Evolutionary conservation across 1,140 invertebrate species (phyloP), one percentile per base, ranked within the genome.

Genomic region (Melipona quadrifasciata): DNA sequence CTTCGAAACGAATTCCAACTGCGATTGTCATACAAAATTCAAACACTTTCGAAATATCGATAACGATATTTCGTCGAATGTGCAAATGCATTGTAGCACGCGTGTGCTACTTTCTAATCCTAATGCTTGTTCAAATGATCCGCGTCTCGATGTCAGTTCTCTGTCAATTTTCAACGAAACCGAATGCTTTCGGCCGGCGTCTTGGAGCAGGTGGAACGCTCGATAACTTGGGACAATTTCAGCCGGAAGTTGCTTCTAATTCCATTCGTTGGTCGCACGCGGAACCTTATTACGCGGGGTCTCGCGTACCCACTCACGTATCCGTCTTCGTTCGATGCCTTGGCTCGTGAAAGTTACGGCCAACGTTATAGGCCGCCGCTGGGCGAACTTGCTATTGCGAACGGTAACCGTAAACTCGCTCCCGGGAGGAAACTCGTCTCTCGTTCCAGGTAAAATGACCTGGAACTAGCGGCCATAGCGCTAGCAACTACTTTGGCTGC

Each of bases 271-370:
- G 70, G 80, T 73, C 71, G 85, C 81, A 79, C 83, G 83, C 58
- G 84, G 80, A 90, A 89, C 71, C 72, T 88, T 88, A 90, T 92
- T 91, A 89, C 75, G 89, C 86, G 85, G 84, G 79, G 77, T 86
- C 85, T 75, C 78, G 51, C 73, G 31, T 27, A 14, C 19, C 55
- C 47, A 51, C 64, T 19, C 87, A 82, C 79, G 65, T 68, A 87
- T 89, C 83, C 77, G 85, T 89, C 83, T 87, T 87, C 27, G 70
- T 61, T 51, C 72, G 39, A 57, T 64, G 61, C 8, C 39, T 53
- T 24, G 31, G 51, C 86, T 79, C 72, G 58, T 47, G 61, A 84
- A 84, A 88, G 85, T 88, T 85, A 82, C 39, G 73, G 21, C 47
- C 17, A 57, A n/a, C 78, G n/a, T 55, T 58, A 47, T 39, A 80